Percentiles rank a stretch among this genome's conserved stretches.
Evolutionary conservation across 2,797 vertebrate species (phyloP).

Genomic region (Pipistrellus nathusii): DNA sequence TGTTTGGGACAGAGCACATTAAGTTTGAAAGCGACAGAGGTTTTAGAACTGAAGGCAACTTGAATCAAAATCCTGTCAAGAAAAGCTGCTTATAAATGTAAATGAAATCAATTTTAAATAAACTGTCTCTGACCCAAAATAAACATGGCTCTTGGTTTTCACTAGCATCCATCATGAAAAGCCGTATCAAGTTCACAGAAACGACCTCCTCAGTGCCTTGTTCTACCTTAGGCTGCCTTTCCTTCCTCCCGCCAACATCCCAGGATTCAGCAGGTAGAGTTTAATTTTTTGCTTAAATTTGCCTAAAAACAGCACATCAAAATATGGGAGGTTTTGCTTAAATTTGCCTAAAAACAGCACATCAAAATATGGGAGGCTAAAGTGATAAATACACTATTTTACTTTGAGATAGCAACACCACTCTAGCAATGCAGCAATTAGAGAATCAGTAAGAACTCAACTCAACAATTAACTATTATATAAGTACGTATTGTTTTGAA

Average conservation of each 20-base stretch:
- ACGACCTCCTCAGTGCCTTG: neutral
- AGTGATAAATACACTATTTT: neutral
- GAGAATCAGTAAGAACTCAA: neutral
- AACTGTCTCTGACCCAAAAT: constrained; percentile 91
- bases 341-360: neutral
- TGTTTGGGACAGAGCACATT: constrained; percentile 94
- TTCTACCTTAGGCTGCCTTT: neutral
- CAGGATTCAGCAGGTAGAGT: neutral
- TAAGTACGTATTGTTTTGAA: too few species aligned
- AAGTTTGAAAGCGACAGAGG: constrained; percentile 92
- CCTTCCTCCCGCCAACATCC: too few species aligned
- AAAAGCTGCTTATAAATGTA: constrained; percentile 97
- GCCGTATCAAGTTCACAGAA: neutral
- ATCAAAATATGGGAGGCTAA: neutral
- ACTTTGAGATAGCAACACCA: neutral
- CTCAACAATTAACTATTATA: neutral
- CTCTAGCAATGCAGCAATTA: neutral
- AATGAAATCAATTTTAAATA: constrained; percentile 94
- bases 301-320: neutral
- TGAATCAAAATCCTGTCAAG: constrained; percentile 91
- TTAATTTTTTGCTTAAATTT: constrained; percentile 3
- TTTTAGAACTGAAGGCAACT: constrained; percentile 92
- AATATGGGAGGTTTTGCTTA: constrained; percentile 54
- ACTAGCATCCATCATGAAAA: neutral
- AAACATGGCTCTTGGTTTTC: constrained; percentile 70